Evolutionary conservation across 2,888 invertebrate genomes (phyloP).

Genomic region (Hetaerina titia): DNA sequence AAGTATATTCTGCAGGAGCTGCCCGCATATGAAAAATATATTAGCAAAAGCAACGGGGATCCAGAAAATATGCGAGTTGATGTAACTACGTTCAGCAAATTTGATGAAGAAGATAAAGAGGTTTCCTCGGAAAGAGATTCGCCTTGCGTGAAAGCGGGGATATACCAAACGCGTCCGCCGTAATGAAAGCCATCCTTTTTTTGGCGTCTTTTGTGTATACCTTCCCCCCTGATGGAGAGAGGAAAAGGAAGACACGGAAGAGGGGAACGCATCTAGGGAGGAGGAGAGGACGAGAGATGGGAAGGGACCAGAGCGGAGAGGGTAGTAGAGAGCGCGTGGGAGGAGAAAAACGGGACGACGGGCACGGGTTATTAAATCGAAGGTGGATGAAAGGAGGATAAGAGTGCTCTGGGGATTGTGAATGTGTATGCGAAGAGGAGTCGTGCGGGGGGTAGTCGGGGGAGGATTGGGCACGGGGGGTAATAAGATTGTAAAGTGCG

Average conservation of each 20-base stretch:
- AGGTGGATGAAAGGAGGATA: constrained; percentile 62
- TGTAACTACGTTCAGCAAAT: too few relatives aligned
- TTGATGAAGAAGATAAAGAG: too few relatives aligned
- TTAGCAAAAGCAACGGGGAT: too few relatives aligned
- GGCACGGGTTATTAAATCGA: constrained; percentile 74
- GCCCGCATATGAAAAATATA: background rate
- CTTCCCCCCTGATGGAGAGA: too few relatives aligned
- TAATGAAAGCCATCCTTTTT: too few relatives aligned
- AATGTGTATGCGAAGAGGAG: background rate
- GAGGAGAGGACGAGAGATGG: constrained; percentile 69
- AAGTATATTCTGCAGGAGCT: background rate
- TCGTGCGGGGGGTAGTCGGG: background rate
- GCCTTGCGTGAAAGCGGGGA: too few relatives aligned
- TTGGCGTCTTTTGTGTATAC: too few relatives aligned
- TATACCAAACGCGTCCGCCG: too few relatives aligned
- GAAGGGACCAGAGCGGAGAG: constrained; percentile 72
- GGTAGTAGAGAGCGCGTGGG: constrained; percentile 70
- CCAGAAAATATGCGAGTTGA: too few relatives aligned
- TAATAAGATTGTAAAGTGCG: background rate
- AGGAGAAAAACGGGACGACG: constrained; percentile 70
- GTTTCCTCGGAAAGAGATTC: too few relatives aligned
- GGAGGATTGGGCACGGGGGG: background rate
- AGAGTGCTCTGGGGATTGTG: background rate
- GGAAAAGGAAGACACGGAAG: constrained; percentile 13
- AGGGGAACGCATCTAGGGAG: constrained; percentile 26